These are phyloP conservation scores for Heliocidaris erythrogramma DNA, from an alignment of 35 echinoderm and acorn worm species.

Conservation along the genomic window DNA sequence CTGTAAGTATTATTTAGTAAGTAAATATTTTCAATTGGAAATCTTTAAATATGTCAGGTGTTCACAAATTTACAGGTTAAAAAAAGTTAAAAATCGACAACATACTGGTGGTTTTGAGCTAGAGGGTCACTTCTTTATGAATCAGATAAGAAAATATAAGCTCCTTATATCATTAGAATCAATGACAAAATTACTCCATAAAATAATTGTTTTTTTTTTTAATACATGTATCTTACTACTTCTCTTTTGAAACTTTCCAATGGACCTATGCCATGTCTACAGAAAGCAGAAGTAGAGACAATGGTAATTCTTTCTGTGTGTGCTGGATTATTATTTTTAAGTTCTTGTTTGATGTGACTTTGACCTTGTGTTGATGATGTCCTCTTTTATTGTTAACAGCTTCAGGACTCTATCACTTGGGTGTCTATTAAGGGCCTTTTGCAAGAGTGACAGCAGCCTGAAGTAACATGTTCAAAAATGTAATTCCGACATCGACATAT, in stretches of 20 bases:
- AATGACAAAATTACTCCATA: not conserved
- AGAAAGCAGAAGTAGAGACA: conserved; percentile 2
- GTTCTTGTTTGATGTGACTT: not conserved
- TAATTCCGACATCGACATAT: not conserved
- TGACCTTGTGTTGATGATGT: not conserved
- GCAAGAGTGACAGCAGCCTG: not conserved
- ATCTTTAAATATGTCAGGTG: not conserved
- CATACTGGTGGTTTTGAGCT: not conserved
- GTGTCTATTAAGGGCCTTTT: conserved; percentile 8
- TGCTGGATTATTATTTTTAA: not conserved
- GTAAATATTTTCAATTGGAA: not conserved
- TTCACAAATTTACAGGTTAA: not conserved
- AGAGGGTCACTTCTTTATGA: not conserved
- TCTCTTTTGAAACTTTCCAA: not conserved
- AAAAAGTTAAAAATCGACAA: not conserved
- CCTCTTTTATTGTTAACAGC: not conserved
- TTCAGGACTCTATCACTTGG: not conserved
- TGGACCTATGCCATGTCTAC: not conserved
- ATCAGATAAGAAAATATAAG: not conserved
- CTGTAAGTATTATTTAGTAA: not conserved
- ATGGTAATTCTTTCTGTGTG: not conserved
- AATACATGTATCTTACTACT: not conserved
- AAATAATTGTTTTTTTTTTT: not conserved
- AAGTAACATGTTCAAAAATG: not conserved
- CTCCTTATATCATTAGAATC: not conserved